Evolutionary conservation across 2,888 invertebrate species (phyloP), one percentile per base, ranked within the genome.

Genomic region (Candidula unifasciata): DNA sequence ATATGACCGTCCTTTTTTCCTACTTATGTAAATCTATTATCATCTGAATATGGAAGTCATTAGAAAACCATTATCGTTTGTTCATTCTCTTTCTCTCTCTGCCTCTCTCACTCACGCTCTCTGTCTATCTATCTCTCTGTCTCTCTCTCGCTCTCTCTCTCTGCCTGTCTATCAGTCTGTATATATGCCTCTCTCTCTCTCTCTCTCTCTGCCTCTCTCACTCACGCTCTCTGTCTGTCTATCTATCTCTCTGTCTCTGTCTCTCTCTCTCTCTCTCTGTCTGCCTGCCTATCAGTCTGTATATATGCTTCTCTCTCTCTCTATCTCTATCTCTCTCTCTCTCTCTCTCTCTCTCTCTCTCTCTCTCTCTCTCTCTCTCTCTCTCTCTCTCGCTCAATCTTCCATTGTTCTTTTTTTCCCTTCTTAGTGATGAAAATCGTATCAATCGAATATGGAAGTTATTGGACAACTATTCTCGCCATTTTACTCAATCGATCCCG

Each of bases 81-180:
- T 33, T 54, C 77, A 21, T 16, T 27, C 60, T 57, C 33, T 10
- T 24, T 30, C 18, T 54, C 60, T 10, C 60, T 54, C 57, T 13
- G 57, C 6, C 77, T 27, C 60, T 37, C 77, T 16, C 69, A 18
- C n/a, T 52, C 69, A 21, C 8, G 27, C 80, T 37, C 2, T 44
- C 69, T 80, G 1, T 80, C 69, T 69, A 3, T 68, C 69, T 68
- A 3, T 68, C 52, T 68, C n/a, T 44, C 33, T 79, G 13, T 79
- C 79, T 79, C 33, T 79, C 79, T 68, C 18, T 33, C 64, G n/a
- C 64, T 57, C 60, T 74, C 44, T 74, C 37, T 82, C 82, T 73
- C 44, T 82, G 64, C 35, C 64, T 82, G 8, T 64, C 37, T 73
- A 3, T 73, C 37, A 64, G 44, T 82, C 37, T 64, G 1, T 60